phyloP scores from a whole-genome alignment of 1,140 invertebrate species.

The Rhopalosiphum maidis region DNA sequence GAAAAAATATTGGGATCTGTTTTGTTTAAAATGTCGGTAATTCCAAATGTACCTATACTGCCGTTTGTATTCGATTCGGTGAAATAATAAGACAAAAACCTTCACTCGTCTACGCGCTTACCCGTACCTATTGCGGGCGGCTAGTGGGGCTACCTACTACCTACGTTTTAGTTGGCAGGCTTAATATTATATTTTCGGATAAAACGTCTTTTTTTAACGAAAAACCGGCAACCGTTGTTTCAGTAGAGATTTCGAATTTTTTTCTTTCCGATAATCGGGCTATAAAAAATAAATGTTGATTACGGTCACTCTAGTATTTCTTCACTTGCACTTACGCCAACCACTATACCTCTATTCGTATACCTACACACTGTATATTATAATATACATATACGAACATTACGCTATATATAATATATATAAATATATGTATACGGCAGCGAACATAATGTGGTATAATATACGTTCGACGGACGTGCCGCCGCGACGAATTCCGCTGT shows the following conservation, averaged over 20 bases:
- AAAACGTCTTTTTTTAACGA: not conserved
- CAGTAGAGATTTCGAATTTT: not conserved
- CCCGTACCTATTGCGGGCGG: no score
- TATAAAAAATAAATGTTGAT: not conserved
- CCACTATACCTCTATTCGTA: not conserved
- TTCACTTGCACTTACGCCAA: not conserved
- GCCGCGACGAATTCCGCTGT: conserved; percentile 21
- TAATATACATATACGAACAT: not conserved
- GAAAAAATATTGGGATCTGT: not conserved
- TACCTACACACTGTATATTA: not conserved
- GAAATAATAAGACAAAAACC: not conserved
- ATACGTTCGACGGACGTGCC: not conserved
- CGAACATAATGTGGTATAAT: not conserved
- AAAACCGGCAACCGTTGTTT: not conserved
- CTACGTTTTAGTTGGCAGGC: not conserved
- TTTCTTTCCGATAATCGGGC: not conserved
- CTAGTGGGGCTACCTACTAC: not conserved
- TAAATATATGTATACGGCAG: not conserved
- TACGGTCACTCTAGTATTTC: not conserved
- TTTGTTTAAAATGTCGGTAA: not conserved
- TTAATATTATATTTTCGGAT: not conserved
- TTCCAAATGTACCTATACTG: not conserved
- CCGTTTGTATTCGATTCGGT: not conserved
- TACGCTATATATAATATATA: no score
- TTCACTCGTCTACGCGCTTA: not conserved